A percentile compares a stretch with the other conserved stretches of the same genome.
Evolutionary conservation across 1,140 invertebrate species (phyloP).

Genomic region (Yoshiicerus persimilis): DNA sequence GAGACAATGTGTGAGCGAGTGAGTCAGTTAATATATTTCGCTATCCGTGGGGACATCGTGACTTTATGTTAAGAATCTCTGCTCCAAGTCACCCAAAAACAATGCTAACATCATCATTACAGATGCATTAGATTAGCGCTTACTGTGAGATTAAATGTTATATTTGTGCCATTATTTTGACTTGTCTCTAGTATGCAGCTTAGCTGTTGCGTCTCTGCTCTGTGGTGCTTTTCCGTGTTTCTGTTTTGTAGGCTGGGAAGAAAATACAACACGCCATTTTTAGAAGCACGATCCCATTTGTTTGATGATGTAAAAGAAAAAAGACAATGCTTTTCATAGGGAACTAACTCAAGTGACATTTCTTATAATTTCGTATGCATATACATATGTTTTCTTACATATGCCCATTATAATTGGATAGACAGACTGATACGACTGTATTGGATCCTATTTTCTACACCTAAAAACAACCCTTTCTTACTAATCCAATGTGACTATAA

Average conservation of each 20-base stretch:
- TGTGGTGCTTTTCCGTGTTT: background rate
- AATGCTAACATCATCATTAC: constrained; percentile 12
- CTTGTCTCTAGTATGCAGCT: background rate
- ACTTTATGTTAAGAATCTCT: background rate
- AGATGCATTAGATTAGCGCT: constrained; percentile 1
- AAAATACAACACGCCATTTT: constrained; percentile 37
- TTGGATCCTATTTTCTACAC: background rate
- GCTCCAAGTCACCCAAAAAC: background rate
- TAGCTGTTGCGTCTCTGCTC: background rate
- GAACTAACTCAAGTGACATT: constrained; percentile 12
- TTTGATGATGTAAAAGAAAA: constrained; percentile 1
- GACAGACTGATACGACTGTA: background rate
- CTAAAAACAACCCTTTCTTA: constrained; percentile 2
- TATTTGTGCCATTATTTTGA: background rate
- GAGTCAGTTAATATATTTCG: background rate
- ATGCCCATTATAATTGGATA: background rate
- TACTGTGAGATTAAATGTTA: constrained; percentile 3
- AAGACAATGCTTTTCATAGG: constrained; percentile 23
- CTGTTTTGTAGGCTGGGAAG: background rate
- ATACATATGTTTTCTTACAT: background rate
- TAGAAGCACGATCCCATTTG: constrained; percentile 26
- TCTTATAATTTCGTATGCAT: background rate
- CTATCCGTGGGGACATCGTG: background rate
- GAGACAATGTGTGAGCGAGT: background rate
- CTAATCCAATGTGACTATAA: constrained; percentile 2